These are phyloP conservation scores for Tiliqua scincoides DNA, from an alignment of 2,113 vertebrate genomes.

Conservation along the genomic window DNA sequence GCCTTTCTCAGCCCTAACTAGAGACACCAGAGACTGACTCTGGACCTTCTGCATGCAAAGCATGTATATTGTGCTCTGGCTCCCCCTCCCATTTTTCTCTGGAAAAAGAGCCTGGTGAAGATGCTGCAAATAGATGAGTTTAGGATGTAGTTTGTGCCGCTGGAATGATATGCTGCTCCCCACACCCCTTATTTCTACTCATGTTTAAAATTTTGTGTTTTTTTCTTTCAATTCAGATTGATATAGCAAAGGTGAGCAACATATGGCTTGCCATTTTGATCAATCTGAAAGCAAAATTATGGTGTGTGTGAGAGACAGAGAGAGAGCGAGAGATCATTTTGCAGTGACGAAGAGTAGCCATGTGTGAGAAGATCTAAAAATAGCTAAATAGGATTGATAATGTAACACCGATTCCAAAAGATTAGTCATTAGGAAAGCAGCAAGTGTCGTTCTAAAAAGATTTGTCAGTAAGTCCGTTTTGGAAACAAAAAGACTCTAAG, in stretches of 20 bases:
- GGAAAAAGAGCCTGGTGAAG: not conserved
- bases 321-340: not conserved
- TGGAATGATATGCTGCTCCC: rapidly evolving
- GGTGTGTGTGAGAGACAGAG: not conserved
- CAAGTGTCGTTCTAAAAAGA: constrained; percentile 51
- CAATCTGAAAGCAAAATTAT: not conserved
- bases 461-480: constrained; percentile 51
- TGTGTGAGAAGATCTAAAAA: not conserved
- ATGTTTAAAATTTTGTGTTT: not conserved
- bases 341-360: not conserved
- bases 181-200: not conserved
- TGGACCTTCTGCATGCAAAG: no score
- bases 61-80: no score
- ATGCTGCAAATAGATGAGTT: not conserved
- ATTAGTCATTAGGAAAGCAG: constrained; percentile 39
- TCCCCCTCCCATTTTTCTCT: no score
- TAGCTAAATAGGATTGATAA: not conserved
- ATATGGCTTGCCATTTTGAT: not conserved
- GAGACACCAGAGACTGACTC: no score
- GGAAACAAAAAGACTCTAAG: constrained; percentile 14
- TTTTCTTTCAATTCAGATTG: not conserved
- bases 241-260: rapidly evolving
- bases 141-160: not conserved
- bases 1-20: no score
- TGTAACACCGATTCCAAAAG: constrained; percentile 36